phyloP scores from a whole-genome alignment of 1,140 invertebrate species.

The Zaprionus vittiger region DNA sequence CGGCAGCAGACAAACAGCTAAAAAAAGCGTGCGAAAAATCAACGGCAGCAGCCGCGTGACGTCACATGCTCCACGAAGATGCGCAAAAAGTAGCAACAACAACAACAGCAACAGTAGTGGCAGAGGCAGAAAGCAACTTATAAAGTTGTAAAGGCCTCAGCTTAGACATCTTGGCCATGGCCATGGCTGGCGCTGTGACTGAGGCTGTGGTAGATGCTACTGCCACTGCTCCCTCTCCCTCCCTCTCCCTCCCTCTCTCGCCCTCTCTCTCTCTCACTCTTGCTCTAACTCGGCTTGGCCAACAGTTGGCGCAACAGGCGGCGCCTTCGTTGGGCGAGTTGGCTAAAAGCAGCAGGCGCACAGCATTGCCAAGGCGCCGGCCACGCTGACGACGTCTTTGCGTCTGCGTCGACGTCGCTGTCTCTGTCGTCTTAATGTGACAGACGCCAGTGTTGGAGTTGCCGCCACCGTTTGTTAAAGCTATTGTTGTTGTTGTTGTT shows the following conservation, averaged over 20 bases:
- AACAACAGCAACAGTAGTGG: slow-evolving; percentile 25
- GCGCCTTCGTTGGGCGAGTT: slow-evolving; percentile 61
- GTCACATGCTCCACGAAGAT: slow-evolving; percentile 51
- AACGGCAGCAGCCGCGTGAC: slow-evolving; percentile 31
- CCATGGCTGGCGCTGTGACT: slow-evolving; percentile 22
- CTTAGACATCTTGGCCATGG: slow-evolving; percentile 69
- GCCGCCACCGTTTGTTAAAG: not conserved
- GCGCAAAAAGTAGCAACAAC: slow-evolving; percentile 53
- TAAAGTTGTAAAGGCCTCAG: slow-evolving; percentile 66
- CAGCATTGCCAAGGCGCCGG: slow-evolving; percentile 49
- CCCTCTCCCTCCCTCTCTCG: not conserved
- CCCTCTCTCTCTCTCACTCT: not conserved
- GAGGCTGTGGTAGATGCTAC: slow-evolving; percentile 18
- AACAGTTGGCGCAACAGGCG: slow-evolving; percentile 68
- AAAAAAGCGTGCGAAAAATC: slow-evolving; percentile 9
- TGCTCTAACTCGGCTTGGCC: slow-evolving; percentile 39
- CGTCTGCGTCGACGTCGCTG: not conserved
- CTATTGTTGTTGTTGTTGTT: slow-evolving; percentile 21
- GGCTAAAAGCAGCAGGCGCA: slow-evolving; percentile 70
- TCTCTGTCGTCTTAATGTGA: slow-evolving; percentile 47
- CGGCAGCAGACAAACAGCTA: slow-evolving; percentile 19
- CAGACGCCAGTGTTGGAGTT: slow-evolving; percentile 36
- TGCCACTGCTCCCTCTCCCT: not conserved
- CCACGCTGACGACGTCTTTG: not conserved
- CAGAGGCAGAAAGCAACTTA: slow-evolving; percentile 53